phyloP scores from a whole-genome alignment of 37 sponge, comb jelly and placozoan genomes.

The Agelas oroides region DNA sequence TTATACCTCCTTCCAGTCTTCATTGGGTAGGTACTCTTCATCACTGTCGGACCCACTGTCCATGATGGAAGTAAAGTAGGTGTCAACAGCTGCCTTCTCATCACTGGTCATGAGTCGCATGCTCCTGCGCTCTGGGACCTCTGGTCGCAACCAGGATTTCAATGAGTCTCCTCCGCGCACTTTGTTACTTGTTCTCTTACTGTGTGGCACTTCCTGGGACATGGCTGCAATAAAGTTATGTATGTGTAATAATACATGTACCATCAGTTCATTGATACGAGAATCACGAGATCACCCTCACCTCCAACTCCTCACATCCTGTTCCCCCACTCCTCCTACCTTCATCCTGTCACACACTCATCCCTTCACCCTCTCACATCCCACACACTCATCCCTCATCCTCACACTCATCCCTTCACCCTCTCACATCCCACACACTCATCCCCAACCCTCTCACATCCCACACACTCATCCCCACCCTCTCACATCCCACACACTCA shows the following conservation, averaged over 20 bases:
- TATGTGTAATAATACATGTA: too few relatives aligned
- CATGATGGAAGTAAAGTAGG: background rate
- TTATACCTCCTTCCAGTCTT: conserved; percentile 20
- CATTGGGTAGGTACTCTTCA: conserved; percentile 22
- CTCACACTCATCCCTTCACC: conserved; percentile 2
- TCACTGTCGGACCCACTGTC: conserved; percentile 14
- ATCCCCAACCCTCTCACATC: background rate
- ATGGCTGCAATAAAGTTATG: background rate
- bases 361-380: background rate
- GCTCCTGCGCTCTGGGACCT: conserved; percentile 18
- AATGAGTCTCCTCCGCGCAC: background rate
- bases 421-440: background rate
- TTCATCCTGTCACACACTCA: conserved; percentile 6
- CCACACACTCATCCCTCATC: background rate
- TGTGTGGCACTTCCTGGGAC: background rate
- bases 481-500: background rate
- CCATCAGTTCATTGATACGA: too few relatives aligned
- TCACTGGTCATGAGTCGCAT: conserved; percentile 43
- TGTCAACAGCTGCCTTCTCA: background rate
- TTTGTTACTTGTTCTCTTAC: background rate
- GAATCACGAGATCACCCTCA: too few relatives aligned
- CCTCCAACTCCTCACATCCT: too few relatives aligned
- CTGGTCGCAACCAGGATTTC: background rate
- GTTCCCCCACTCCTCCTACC: background rate
- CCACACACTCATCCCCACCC: conserved; percentile 6